phyloP scores from a whole-genome alignment of 2,888 invertebrate species.

The Rhamphomyia laevipes region DNA sequence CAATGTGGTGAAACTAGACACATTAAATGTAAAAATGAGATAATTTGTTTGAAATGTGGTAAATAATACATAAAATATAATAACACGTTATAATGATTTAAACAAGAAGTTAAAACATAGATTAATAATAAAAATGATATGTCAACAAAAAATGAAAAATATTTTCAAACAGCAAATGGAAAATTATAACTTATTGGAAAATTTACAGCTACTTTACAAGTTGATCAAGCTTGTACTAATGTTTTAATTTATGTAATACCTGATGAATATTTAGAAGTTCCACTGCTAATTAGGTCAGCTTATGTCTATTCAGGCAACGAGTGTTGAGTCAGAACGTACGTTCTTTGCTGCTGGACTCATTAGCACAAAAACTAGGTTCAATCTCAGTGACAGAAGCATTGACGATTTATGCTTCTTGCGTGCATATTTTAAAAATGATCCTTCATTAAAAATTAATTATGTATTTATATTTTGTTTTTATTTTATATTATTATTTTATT shows the following conservation, averaged over 20 bases:
- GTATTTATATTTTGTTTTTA: too few relatives aligned
- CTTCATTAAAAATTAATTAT: too few relatives aligned
- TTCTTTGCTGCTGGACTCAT: too few relatives aligned
- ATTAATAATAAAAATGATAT: background rate
- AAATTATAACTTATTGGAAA: conserved; percentile 7
- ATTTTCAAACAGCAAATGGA: conserved; percentile 1
- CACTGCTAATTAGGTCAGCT: conserved; percentile 10
- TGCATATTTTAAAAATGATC: too few relatives aligned
- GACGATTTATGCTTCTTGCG: too few relatives aligned
- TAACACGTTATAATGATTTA: conserved; percentile 3
- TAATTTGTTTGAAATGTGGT: conserved; percentile 6
- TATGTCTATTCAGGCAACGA: too few relatives aligned
- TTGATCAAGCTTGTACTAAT: too few relatives aligned
- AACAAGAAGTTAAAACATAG: background rate
- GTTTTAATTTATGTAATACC: conserved; percentile 9
- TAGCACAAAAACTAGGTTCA: too few relatives aligned
- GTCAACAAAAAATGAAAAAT: background rate
- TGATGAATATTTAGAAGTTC: conserved; percentile 8
- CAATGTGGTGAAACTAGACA: conserved; percentile 7
- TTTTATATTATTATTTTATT: too few relatives aligned
- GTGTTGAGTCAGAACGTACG: too few relatives aligned
- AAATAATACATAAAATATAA: conserved; percentile 7
- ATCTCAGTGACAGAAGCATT: too few relatives aligned
- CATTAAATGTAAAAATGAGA: conserved; percentile 3
- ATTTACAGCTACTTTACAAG: conserved; percentile 7